These are phyloP conservation scores for Prorops nasuta DNA, from an alignment of 1,140 invertebrate species.

Conservation along the genomic window DNA sequence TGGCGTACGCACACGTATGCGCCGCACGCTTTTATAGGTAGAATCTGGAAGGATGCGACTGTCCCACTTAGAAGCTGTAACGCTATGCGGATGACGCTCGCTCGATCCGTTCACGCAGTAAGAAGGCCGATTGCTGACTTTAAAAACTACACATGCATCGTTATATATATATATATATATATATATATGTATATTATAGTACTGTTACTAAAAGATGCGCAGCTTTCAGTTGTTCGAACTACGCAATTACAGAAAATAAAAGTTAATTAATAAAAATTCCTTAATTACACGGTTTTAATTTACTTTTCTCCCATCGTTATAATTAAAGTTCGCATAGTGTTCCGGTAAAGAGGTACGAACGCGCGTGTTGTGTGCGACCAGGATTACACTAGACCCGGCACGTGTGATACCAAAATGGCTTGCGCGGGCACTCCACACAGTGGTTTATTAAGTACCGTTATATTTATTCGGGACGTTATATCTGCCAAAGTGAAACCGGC, in stretches of 20 bases:
- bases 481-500: constrained; percentile 50
- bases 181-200: too few species aligned
- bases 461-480: constrained; percentile 55
- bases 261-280: background rate
- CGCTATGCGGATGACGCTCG: constrained; percentile 38
- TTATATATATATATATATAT: too few species aligned
- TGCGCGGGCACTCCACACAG: constrained; percentile 11
- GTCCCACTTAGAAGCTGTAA: constrained; percentile 48
- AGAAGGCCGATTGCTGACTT: constrained; percentile 36
- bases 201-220: constrained; percentile 33
- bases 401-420: constrained; percentile 10
- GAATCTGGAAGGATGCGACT: constrained; percentile 51
- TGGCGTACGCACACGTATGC: constrained; percentile 33
- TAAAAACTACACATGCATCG: constrained; percentile 39
- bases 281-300: background rate
- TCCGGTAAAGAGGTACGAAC: too few species aligned
- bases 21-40: constrained; percentile 35
- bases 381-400: constrained; percentile 18
- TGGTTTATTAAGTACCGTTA: constrained; percentile 53
- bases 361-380: background rate
- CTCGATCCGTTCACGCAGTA: constrained; percentile 27
- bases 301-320: background rate
- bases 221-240: background rate
- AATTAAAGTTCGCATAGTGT: too few species aligned
- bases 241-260: too few species aligned